Conservation (phyloP, 2,797 vertebrate species). For the Margarornis squamiger region DNA sequence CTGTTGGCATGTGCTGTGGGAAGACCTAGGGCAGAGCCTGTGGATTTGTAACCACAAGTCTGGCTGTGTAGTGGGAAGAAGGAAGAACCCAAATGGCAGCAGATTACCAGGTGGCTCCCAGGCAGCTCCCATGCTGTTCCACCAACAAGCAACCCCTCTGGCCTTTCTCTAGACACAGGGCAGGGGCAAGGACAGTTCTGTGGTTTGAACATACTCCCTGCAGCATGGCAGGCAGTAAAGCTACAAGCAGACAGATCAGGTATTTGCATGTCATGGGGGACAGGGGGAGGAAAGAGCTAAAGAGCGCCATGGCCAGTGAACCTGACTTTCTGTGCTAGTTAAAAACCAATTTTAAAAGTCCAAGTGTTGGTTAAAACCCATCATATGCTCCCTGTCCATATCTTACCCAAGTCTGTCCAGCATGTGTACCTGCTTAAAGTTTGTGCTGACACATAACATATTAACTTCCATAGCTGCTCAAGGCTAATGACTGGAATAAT, state of each 20-base stretch:
- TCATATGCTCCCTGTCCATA: not conserved
- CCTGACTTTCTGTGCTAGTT: not conserved
- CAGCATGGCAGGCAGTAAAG: not conserved
- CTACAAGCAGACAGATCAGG: not conserved
- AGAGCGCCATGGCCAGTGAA: not conserved
- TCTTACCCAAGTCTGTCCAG: not conserved
- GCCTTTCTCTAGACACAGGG: rapidly evolving
- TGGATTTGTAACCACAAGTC: not conserved
- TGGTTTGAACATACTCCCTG: not conserved
- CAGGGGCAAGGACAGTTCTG: not conserved
- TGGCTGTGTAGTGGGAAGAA: not conserved
- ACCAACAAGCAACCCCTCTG: not conserved
- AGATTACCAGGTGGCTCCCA: not conserved
- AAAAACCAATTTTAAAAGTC: not conserved
- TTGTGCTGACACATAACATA: not conserved
- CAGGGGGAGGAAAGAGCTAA: not conserved
- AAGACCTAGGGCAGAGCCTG: not conserved
- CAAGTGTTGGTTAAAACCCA: not conserved
- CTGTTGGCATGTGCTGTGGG: not conserved
- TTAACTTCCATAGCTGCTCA: not conserved
- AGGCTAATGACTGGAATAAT: not conserved
- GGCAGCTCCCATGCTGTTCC: not conserved
- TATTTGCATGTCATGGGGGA: not conserved
- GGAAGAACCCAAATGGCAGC: not conserved
- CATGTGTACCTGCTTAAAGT: not conserved